A percentile compares a stretch with the other conserved stretches of the same genome.
Evolutionary conservation across 2,888 invertebrate genomes (phyloP).

Genomic region (Zygaena filipendulae): DNA sequence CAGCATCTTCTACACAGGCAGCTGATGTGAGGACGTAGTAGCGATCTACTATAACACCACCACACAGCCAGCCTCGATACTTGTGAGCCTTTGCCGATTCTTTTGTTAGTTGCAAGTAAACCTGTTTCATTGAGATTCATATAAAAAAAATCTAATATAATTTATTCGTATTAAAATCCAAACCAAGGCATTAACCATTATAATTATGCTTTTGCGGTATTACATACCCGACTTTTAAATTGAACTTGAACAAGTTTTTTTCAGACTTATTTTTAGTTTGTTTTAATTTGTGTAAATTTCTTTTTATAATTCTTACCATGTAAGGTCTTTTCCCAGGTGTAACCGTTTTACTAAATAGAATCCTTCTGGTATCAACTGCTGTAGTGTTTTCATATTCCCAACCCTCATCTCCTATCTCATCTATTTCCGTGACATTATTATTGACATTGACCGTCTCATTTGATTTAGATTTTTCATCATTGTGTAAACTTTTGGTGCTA

Average conservation of each 20-base stretch:
- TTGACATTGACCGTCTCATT: too few species aligned
- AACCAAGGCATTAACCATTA: too few species aligned
- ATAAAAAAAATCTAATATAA: too few species aligned
- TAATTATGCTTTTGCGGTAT: too few species aligned
- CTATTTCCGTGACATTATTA: constrained; percentile 11
- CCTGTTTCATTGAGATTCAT: constrained; percentile 25
- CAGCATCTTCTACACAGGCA: constrained; percentile 58
- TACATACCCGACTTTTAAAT: too few species aligned
- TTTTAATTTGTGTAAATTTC: too few species aligned
- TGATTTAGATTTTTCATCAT: constrained; percentile 15
- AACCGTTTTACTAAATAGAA: constrained; percentile 43
- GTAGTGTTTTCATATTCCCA: constrained; percentile 51
- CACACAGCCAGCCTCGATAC: constrained; percentile 56
- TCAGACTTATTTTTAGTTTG: too few species aligned
- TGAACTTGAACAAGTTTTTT: too few species aligned
- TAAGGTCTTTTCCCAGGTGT: constrained; percentile 40
- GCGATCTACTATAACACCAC: constrained; percentile 47
- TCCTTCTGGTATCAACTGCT: constrained; percentile 42
- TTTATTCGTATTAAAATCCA: too few species aligned
- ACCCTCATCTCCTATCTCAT: constrained; percentile 36
- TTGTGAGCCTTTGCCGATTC: constrained; percentile 57
- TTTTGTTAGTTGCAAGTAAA: constrained; percentile 53
- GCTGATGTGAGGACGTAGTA: constrained; percentile 54
- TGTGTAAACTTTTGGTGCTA: constrained; percentile 10
- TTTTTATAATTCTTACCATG: too few species aligned